Conservation (phyloP, 2,888 invertebrate genomes). For the Nomada goodeniana region DNA sequence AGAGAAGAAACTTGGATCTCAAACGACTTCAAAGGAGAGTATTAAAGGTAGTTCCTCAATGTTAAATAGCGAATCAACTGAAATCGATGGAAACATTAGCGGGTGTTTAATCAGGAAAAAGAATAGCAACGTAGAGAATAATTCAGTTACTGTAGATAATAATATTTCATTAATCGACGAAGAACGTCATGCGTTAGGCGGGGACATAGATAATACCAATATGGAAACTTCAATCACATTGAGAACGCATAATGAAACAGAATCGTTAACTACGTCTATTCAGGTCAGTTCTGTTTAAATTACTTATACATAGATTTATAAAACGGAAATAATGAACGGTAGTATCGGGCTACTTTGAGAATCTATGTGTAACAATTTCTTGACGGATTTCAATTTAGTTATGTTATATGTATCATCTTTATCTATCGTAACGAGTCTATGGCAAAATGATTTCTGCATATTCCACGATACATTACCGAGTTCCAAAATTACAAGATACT, state of each 20-base stretch:
- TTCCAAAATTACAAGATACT: not conserved
- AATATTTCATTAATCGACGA: constrained; percentile 83
- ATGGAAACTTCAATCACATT: constrained; percentile 86
- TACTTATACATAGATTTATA: constrained; percentile 33
- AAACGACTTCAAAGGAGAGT: constrained; percentile 81
- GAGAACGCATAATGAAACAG: constrained; percentile 85
- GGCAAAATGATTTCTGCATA: constrained; percentile 9
- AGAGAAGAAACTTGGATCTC: constrained; percentile 85
- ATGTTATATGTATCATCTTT: constrained; percentile 41
- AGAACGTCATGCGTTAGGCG: constrained; percentile 71
- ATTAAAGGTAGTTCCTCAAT: constrained; percentile 76
- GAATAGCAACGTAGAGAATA: constrained; percentile 82
- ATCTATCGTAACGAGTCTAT: constrained; percentile 25
- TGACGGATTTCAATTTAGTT: constrained; percentile 18
- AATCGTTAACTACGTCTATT: constrained; percentile 86
- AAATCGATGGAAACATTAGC: constrained; percentile 85
- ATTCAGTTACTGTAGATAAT: constrained; percentile 83
- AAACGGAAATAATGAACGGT: constrained; percentile 31
- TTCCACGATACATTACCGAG: constrained; percentile 9
- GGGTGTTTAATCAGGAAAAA: constrained; percentile 84
- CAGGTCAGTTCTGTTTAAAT: constrained; percentile 87
- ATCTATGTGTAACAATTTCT: not conserved
- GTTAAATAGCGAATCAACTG: constrained; percentile 76
- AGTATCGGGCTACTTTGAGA: constrained; percentile 53
- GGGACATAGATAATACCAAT: constrained; percentile 79